Percentiles rank a stretch among this genome's conserved stretches.
phyloP scores from a whole-genome alignment of 2,888 invertebrate genomes.

The Cheilosia pagana region DNA sequence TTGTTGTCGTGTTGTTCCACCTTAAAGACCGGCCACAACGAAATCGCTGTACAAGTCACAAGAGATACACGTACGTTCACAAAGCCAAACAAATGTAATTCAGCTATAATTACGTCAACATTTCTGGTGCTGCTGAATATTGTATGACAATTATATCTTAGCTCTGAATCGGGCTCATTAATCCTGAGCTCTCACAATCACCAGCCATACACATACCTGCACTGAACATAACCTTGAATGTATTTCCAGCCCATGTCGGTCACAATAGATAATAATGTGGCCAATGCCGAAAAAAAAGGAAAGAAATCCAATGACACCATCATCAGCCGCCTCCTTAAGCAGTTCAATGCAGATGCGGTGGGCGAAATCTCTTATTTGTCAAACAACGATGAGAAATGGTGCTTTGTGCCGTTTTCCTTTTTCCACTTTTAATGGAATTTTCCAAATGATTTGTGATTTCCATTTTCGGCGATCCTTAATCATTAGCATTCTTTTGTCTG shows the following conservation, averaged over 20 bases:
- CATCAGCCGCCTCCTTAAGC: neutral
- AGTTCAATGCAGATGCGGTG: conserved; percentile 20
- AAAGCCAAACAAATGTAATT: conserved; percentile 36
- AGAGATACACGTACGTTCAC: neutral
- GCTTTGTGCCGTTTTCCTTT: neutral
- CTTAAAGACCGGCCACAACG: neutral
- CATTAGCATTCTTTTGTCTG: conserved; percentile 16
- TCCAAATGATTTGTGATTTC: conserved; percentile 50
- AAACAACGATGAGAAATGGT: conserved; percentile 24
- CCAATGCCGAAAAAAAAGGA: neutral
- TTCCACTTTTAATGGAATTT: conserved; percentile 35
- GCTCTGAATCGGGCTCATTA: conserved; percentile 43
- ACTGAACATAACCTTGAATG: no score
- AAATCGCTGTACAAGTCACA: neutral
- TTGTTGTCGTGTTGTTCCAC: neutral
- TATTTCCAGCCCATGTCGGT: no score
- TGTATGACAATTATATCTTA: conserved; percentile 25
- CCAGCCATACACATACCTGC: no score
- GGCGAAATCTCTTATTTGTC: conserved; percentile 16
- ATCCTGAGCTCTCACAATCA: no score
- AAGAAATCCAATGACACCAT: neutral
- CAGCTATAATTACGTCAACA: conserved; percentile 17
- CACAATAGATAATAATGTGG: neutral
- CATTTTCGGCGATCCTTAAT: conserved; percentile 29
- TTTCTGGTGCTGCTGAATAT: conserved; percentile 14